Conservation (phyloP, 37 sponge, comb jelly and placozoan species). For the Chondrosia reniformis region DNA sequence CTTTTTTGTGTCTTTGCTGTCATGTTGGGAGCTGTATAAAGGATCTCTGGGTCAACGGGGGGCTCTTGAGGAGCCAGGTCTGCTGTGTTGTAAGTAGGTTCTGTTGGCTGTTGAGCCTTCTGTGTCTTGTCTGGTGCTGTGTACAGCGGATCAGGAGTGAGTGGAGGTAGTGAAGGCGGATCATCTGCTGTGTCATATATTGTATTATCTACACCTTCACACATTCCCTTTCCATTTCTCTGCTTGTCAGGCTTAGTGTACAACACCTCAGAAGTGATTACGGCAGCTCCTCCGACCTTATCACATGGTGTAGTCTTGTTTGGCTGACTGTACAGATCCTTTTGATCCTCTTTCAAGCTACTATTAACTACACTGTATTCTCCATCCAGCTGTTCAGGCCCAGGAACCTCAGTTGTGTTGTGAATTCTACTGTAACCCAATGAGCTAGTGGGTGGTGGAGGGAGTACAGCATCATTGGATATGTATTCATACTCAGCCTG, state of each 20-base stretch:
- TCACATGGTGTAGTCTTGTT: no score
- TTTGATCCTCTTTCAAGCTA: no score
- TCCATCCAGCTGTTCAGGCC: no score
- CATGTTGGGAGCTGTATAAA: neutral
- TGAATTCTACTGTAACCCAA: no score
- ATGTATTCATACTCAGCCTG: no score
- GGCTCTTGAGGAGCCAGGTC: neutral
- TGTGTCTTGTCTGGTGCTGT: conserved; percentile 5
- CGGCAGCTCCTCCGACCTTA: no score
- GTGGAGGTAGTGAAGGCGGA: neutral
- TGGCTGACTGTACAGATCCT: no score
- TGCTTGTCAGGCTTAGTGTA: conserved; percentile 18
- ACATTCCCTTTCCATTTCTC: neutral
- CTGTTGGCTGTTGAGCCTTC: neutral
- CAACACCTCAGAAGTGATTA: neutral
- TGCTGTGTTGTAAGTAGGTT: neutral
- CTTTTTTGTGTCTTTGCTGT: neutral
- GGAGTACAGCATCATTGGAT: no score
- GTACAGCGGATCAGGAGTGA: neutral
- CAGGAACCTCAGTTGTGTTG: no score
- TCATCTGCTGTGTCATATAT: neutral
- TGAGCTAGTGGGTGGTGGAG: no score
- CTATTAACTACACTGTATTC: no score
- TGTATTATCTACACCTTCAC: neutral
- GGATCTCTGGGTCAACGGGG: neutral